phyloP scores from a whole-genome alignment of 2,113 vertebrate species.

The Menura novaehollandiae region DNA sequence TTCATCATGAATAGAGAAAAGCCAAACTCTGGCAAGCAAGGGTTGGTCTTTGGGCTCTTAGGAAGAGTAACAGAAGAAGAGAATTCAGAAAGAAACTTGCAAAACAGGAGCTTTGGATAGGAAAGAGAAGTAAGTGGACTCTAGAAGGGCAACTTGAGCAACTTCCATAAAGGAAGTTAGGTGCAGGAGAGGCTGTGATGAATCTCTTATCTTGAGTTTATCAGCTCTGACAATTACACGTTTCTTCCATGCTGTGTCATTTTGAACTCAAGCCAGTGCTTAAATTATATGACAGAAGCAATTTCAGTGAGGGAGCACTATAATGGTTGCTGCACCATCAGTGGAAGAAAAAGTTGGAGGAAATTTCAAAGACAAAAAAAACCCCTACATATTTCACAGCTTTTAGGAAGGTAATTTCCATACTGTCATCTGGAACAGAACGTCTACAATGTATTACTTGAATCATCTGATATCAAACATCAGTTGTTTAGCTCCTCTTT shows the following conservation, averaged over 20 bases:
- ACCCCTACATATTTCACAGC: background rate
- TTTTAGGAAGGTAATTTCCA: background rate
- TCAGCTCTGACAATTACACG: background rate
- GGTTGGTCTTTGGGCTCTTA: background rate
- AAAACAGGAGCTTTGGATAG: background rate
- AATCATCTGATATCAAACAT: background rate
- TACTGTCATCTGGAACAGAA: background rate
- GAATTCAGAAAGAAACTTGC: background rate
- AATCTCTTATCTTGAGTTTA: background rate
- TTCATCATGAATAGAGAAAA: background rate
- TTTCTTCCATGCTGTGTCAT: background rate
- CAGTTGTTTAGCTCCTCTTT: background rate
- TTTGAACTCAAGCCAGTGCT: background rate
- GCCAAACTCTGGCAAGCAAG: background rate
- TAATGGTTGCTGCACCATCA: background rate
- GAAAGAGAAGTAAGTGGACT: background rate
- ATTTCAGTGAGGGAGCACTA: background rate
- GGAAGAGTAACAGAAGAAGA: background rate
- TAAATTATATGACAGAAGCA: background rate
- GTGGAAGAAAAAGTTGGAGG: background rate
- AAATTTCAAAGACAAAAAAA: background rate
- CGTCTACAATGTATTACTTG: background rate
- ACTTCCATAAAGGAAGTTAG: background rate
- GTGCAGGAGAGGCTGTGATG: background rate
- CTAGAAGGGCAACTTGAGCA: background rate